Evolutionary conservation across 2,113 vertebrate species (phyloP), one percentile per base, ranked within the genome.

Genomic region (Lampris megalopsis): DNA sequence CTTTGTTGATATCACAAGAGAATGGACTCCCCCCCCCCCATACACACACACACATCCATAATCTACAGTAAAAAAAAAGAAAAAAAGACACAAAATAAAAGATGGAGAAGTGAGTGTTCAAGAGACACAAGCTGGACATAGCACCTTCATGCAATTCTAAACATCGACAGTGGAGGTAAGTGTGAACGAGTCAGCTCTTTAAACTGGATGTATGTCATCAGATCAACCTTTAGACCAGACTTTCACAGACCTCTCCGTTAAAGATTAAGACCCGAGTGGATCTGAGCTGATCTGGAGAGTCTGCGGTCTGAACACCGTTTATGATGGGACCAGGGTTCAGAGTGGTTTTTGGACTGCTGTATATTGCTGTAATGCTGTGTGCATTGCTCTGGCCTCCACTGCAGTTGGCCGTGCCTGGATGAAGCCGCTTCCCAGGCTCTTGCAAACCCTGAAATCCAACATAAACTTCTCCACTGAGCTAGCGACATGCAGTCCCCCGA

Each of bases 341-440:
- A 53, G 77, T 60, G 73, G 74, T 72, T 83, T 88, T 72, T 87
- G 61, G 45, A 75, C 60, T 65, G 13, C 35, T 79, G 38, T 1
- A 24, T 40, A 37, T 35, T 68, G 57, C 24, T 47, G 24, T 24
- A 24, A 24, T 24, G 24, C 24, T 24, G 24, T 24, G 24, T 24
- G 24, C 24, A 24, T 24, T 24, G 56, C 40, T 77, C 50, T 63
- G 68, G 63, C 47, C 24, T 24, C 24, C 41, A 43, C 37, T 11
- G 67, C 47, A 35, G 67, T 38, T 61, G 40, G 38, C 10, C n/a
- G 1, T 45, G 43, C 43, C 43, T 64, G 24, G 48, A 82, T 36
- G 10, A 6, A 59, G 58, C 47, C 73, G 54, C 75, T 84, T 90
- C 83, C 82, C 82, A 86, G 72, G 79, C 82, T 83, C 74, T 40